Evolutionary conservation across 1,140 invertebrate genomes (phyloP).

Genomic region (Philaenus spumarius): DNA sequence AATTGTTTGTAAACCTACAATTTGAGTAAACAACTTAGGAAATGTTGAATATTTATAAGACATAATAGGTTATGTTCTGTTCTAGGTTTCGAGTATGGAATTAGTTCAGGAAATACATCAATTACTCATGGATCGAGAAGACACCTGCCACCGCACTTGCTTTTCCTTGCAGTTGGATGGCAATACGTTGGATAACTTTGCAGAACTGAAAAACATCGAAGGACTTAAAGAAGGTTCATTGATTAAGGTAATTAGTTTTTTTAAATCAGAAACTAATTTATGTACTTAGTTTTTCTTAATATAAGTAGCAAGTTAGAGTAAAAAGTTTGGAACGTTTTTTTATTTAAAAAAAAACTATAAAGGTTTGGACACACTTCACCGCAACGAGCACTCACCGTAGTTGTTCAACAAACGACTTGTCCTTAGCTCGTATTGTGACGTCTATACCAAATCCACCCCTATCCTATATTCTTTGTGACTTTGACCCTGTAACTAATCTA

Average conservation of each 20-base stretch:
- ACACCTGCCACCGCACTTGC: constrained; percentile 96
- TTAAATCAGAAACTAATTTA: not conserved
- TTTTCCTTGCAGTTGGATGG: constrained; percentile 95
- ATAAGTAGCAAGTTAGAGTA: not conserved
- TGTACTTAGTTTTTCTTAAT: not conserved
- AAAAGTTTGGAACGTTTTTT: not conserved
- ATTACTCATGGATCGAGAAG: constrained; percentile 94
- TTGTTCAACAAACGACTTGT: no score
- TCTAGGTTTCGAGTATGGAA: constrained; percentile 91
- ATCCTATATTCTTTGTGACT: no score
- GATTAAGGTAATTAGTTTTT: constrained; percentile 62
- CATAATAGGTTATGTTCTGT: no score
- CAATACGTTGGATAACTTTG: constrained; percentile 93
- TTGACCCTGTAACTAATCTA: no score
- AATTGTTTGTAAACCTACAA: no score
- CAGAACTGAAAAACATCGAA: constrained; percentile 94
- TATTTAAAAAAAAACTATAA: no score
- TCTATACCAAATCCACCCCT: no score
- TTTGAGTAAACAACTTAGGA: no score
- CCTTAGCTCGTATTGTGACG: no score
- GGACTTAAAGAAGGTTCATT: constrained; percentile 90
- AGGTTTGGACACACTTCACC: no score
- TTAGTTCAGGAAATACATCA: constrained; percentile 98
- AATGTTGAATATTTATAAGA: not conserved
- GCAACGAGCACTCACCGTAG: no score